Conservation (phyloP, 2,888 invertebrate species). For the Polydesmus complanatus region DNA sequence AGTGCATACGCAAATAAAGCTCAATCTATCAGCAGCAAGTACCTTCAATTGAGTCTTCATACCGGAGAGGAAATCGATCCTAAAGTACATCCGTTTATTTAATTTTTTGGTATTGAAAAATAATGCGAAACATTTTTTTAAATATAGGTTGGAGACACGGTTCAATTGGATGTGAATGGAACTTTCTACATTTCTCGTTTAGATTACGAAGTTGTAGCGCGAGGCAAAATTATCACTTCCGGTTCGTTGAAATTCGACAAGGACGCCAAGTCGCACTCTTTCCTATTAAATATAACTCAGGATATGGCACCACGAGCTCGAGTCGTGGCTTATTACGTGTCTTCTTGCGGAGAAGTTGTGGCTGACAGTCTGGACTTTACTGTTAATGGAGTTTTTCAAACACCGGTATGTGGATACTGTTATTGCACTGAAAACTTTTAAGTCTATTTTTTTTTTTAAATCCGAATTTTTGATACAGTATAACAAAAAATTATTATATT, state of each 20-base stretch:
- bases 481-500: too few species aligned
- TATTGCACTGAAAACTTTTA: slow-evolving; percentile 2
- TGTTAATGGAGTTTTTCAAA: slow-evolving; percentile 32
- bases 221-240: slow-evolving; percentile 28
- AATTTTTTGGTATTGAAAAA: background rate
- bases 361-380: slow-evolving; percentile 38
- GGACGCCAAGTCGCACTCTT: slow-evolving; percentile 22
- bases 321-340: slow-evolving; percentile 33
- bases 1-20: slow-evolving; percentile 18
- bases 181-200: slow-evolving; percentile 14
- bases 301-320: slow-evolving; percentile 32
- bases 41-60: slow-evolving; percentile 19
- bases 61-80: slow-evolving; percentile 15
- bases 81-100: slow-evolving; percentile 12
- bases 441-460: background rate
- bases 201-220: slow-evolving; percentile 26
- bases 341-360: slow-evolving; percentile 32
- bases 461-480: too few species aligned
- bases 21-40: slow-evolving; percentile 21
- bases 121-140: background rate
- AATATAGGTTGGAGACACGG: slow-evolving; percentile 9
- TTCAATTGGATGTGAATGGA: slow-evolving; percentile 7
- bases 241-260: slow-evolving; percentile 19
- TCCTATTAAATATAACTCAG: slow-evolving; percentile 29
- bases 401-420: slow-evolving; percentile 22